Evolutionary conservation across 1,140 invertebrate species (phyloP), one percentile per base, ranked within the genome.

Genomic region (Panagrolaimus sp.): DNA sequence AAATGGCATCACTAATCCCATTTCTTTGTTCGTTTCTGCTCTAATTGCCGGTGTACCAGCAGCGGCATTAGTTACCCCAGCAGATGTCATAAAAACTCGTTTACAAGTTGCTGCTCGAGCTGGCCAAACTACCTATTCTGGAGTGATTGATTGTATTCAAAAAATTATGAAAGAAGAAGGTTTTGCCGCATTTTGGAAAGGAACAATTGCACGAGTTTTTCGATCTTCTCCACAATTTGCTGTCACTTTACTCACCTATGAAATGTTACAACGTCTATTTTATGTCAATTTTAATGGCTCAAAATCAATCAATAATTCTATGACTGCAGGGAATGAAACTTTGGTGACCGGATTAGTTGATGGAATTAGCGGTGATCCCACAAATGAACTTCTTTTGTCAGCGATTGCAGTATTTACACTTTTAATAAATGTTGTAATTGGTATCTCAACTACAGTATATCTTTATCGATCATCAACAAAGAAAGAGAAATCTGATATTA

Each of bases 81-180:
- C 95, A 66, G 96, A 99, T 87, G 96, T 99, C 68, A 98, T 99
- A 80, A 99, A 99, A 86, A 99, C 96, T 4, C 87, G 96, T 72
- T 86, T 98, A 44, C 93, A 96, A 87, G 96, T 98, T 2, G 91
- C 92, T 17, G 95, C 95, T 1, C 86, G 95, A 76, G 86, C 90
- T 47, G 96, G 96, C 0, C 96, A 98, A 85, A 98, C 96, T 0
- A 95, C 94, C 0, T 98, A 98, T 84, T 89, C 83, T 32, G 96
- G 96, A 1, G 88, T 98, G 0, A 84, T 93, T 38, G 96, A 98
- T 86, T 95, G 94, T 44, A 89, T 91, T 6, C 86, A 89, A 28
- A 98, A 98, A 66, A 47, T 74, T 24, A 48, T 69, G 62, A 69
- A 67, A 65, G 76, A 80, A 84, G 95, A 98, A 87, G 94, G 96